A percentile compares a stretch with the other conserved stretches of the same genome.
These are phyloP conservation scores for Platycheirus rosarum DNA, from an alignment of 2,888 invertebrate species.

Conservation along the genomic window DNA sequence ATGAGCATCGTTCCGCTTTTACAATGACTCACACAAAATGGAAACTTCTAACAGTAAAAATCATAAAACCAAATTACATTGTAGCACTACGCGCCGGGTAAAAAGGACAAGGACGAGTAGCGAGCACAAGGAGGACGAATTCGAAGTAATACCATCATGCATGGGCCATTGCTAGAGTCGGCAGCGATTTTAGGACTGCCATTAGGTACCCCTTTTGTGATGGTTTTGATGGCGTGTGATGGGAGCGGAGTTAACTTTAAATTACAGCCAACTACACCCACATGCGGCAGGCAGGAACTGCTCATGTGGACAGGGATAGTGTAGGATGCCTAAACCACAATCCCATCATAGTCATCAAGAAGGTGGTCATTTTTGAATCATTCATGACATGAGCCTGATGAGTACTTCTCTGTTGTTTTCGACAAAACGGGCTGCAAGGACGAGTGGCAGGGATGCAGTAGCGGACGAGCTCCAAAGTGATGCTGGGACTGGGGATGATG, in stretches of 20 bases:
- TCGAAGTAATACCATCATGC: slow-evolving; percentile 27
- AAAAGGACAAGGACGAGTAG: not conserved
- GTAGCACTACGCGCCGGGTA: slow-evolving; percentile 32
- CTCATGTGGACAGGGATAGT: slow-evolving; percentile 40
- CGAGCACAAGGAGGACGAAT: too few species aligned
- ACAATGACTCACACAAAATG: slow-evolving; percentile 62
- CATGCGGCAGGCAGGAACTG: slow-evolving; percentile 4
- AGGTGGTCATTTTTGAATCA: slow-evolving; percentile 74
- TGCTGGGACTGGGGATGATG: slow-evolving; percentile 22
- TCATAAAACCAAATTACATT: slow-evolving; percentile 72
- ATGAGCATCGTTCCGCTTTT: slow-evolving; percentile 37
- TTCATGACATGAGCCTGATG: slow-evolving; percentile 74
- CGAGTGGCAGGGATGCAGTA: not conserved
- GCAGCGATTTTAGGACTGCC: slow-evolving; percentile 48
- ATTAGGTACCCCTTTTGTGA: slow-evolving; percentile 47
- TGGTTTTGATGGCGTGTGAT: slow-evolving; percentile 27
- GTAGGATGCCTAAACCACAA: slow-evolving; percentile 64
- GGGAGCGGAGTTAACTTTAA: slow-evolving; percentile 61
- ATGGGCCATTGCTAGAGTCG: slow-evolving; percentile 48
- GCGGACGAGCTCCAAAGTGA: not conserved
- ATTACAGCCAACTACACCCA: slow-evolving; percentile 63
- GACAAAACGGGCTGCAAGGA: not conserved
- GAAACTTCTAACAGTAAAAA: slow-evolving; percentile 69
- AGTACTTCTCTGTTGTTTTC: slow-evolving; percentile 56
- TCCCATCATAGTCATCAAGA: slow-evolving; percentile 74